Evolutionary conservation across 2,888 invertebrate species (phyloP).

Genomic region (Pollenia labialis): DNA sequence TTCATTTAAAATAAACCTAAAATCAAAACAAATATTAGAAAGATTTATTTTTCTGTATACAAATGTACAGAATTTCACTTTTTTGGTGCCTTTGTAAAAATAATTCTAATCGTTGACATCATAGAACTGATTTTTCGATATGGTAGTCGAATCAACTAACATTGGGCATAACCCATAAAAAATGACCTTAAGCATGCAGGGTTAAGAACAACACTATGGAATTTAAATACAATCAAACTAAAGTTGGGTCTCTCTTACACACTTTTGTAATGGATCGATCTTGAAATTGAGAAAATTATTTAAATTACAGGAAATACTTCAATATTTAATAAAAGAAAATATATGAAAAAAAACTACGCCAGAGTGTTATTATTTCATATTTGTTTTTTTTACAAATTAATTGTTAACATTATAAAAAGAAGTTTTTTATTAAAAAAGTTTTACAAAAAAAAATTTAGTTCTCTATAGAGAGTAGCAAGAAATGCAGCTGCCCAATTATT

Average conservation of each 20-base stretch:
- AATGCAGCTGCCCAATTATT: slow-evolving; percentile 52
- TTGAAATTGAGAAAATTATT: slow-evolving; percentile 23
- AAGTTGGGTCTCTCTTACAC: slow-evolving; percentile 37
- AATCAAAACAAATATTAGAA: too few relatives aligned
- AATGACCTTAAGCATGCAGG: too few relatives aligned
- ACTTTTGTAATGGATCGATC: slow-evolving; percentile 51
- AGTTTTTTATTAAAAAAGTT: not conserved
- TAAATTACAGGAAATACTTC: slow-evolving; percentile 65
- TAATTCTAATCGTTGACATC: too few relatives aligned
- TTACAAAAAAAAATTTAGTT: not conserved
- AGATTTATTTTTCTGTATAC: too few relatives aligned
- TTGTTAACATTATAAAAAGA: slow-evolving; percentile 7
- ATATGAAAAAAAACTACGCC: not conserved
- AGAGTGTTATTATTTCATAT: slow-evolving; percentile 17
- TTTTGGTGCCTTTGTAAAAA: too few relatives aligned
- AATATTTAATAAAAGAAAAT: slow-evolving; percentile 25
- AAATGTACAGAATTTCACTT: too few relatives aligned
- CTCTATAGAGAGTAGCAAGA: too few relatives aligned
- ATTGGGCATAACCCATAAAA: too few relatives aligned
- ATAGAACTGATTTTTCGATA: too few relatives aligned
- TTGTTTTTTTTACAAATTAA: slow-evolving; percentile 27
- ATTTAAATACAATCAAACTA: slow-evolving; percentile 26
- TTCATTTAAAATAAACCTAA: too few relatives aligned
- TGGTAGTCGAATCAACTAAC: too few relatives aligned
- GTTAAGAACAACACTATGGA: slow-evolving; percentile 51